A percentile compares a stretch with the other conserved stretches of the same genome.
phyloP scores from a whole-genome alignment of 2,113 vertebrate genomes.

The Progne subis region DNA sequence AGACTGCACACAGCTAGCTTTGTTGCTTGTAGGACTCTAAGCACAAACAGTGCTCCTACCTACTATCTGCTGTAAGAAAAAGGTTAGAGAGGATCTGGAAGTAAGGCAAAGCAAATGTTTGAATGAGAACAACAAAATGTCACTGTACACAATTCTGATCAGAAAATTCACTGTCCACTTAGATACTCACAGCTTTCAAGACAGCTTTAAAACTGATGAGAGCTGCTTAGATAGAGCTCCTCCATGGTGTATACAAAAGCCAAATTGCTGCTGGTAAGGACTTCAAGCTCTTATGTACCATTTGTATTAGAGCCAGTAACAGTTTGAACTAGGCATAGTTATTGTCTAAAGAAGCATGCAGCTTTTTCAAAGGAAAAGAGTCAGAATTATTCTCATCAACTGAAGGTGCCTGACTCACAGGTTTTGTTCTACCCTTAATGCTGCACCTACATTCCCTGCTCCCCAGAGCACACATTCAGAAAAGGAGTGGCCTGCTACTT shows the following conservation, averaged over 20 bases:
- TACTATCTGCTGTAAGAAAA: not conserved
- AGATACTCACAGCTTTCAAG: not conserved
- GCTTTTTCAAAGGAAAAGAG: not conserved
- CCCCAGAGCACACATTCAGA: not conserved
- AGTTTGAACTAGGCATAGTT: not conserved
- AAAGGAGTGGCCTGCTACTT: slow-evolving; percentile 17
- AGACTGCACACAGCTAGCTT: not conserved
- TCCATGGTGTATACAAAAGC: not conserved
- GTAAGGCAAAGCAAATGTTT: not conserved
- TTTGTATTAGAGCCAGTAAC: not conserved
- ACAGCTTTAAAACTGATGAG: not conserved
- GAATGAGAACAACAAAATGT: not conserved
- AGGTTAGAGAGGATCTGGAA: not conserved
- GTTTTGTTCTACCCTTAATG: slow-evolving; percentile 18
- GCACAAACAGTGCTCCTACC: not conserved
- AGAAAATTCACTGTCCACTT: not conserved
- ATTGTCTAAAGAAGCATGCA: slow-evolving; percentile 14
- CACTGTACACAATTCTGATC: not conserved
- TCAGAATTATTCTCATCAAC: not conserved
- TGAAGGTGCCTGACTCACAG: slow-evolving; percentile 15
- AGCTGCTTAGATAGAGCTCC: not conserved
- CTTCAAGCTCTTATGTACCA: not conserved
- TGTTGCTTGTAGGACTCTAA: not conserved
- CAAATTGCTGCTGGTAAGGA: not conserved
- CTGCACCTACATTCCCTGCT: not conserved